Base-by-base conservation (phyloP, 2,888 invertebrate genomes). In the Labia minor region DNA sequence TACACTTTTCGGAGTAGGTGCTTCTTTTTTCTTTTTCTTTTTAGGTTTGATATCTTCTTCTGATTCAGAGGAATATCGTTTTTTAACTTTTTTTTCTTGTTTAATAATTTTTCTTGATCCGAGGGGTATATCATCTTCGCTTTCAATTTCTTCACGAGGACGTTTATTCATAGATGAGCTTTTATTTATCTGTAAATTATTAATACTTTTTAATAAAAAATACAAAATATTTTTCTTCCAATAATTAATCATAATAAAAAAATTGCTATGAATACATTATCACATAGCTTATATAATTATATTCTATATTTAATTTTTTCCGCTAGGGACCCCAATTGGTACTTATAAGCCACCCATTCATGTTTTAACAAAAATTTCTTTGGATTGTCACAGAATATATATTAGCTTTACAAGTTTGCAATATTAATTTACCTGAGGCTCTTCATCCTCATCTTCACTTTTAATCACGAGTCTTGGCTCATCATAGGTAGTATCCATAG, bases 381-480 rank as follows among this genome's bases (percentile, higher is more conserved):
- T n/a, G n/a, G n/a, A n/a, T n/a, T n/a, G n/a, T n/a, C n/a, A n/a
- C n/a, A n/a, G n/a, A n/a, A n/a, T n/a, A n/a, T n/a, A n/a, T n/a
- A n/a, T n/a, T n/a, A n/a, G n/a, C n/a, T n/a, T n/a, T n/a, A n/a
- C n/a, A n/a, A n/a, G n/a, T n/a, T n/a, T n/a, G n/a, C n/a, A n/a
- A n/a, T n/a, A n/a, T n/a, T 61, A 67, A 74, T 79, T 80, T 81
- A 90, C 90, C 82, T 90, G 77, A 72, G 91, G 90, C 64, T 84
- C 75, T 76, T 92, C 90, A 70, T 86, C 87, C 1, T 85, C 85
- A 16, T 83, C 79, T 64, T 77, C 78, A 64, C 76, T 74, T 72
- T 77, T 77, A 1, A 78, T 49, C 2, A 49, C 49, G 2, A 49
- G 16, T 49, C 49, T 11, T 11, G 49, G 49, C n/a, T 49, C 49